Base-by-base conservation (phyloP, 1,140 invertebrate species). In the Lasioglossum albipes region DNA sequence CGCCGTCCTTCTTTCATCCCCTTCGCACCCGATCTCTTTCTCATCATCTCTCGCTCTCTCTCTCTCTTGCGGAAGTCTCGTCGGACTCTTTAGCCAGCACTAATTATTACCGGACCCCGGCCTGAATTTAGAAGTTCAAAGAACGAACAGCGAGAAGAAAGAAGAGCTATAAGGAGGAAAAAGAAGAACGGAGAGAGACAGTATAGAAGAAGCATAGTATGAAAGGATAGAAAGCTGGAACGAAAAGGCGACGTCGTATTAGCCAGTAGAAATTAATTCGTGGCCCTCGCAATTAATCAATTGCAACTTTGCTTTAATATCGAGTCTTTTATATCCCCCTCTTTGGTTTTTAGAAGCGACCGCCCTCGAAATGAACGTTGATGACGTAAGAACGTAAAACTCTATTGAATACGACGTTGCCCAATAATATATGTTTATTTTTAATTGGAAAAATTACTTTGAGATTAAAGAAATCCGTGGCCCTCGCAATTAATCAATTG, bases 61-160 rank as follows among this genome's bases (percentile, higher is more conserved):
- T 0, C 41, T n/a, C 5, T 49, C 18, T 59, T 27, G 9, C 64
- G 36, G 22, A 79, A 79, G 13, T 62, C 69, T 72, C 42, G 12
- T 57, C 62, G 49, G 75, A 52, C 49, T 36, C 52, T 82, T 57
- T 68, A 45, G 22, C 16, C 31, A 45, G 66, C 57, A 74, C 57
- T 75, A 80, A 83, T 83, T 83, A 82, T 74, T 74, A 57, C 68
- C 66, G 68, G 61, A 77, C 57, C 64, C 64, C 42, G 49, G 27
- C 41, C n/a, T 76, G 45, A 70, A 62, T 49, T 31, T 79, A 70
- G 67, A 80, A 73, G 70, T 80, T 77, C 79, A 69, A 80, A 72
- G 61, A 22, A 45, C 9, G 9, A 62, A 7, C 69, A 10, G n/a
- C 18, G 12, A 20, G 45, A 52, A 59, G 7, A 7, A 61, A 13